Evolutionary conservation across 2,888 invertebrate species (phyloP).

Genomic region (Pogonocherus hispidulus): DNA sequence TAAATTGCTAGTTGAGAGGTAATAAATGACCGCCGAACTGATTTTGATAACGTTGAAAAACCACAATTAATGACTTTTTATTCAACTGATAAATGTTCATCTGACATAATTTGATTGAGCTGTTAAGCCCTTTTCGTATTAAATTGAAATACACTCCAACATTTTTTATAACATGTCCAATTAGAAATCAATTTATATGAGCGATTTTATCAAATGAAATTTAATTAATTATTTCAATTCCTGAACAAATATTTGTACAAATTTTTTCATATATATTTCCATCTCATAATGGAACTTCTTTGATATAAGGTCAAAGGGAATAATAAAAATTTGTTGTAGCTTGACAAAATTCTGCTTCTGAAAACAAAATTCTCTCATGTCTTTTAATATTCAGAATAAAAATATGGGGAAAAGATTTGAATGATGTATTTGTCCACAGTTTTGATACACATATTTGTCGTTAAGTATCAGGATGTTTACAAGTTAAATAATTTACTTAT

Average conservation of each 20-base stretch:
- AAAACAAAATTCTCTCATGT: too few relatives aligned
- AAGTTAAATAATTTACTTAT: too few relatives aligned
- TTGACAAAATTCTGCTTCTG: too few relatives aligned
- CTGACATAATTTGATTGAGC: background rate
- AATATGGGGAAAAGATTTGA: too few relatives aligned
- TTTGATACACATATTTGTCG: too few relatives aligned
- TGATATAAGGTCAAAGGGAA: too few relatives aligned
- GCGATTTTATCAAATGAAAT: background rate
- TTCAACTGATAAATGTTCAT: background rate
- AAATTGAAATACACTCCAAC: background rate
- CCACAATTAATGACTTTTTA: slow-evolving; percentile 1
- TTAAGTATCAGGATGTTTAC: too few relatives aligned
- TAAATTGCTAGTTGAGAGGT: background rate
- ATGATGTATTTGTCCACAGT: too few relatives aligned
- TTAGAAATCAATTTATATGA: too few relatives aligned
- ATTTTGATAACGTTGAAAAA: background rate
- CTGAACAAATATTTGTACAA: background rate
- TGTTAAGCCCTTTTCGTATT: background rate
- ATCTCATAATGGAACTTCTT: too few relatives aligned
- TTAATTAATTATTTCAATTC: background rate
- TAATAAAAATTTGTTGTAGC: too few relatives aligned
- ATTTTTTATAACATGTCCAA: background rate
- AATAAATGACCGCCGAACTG: background rate
- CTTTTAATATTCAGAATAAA: too few relatives aligned
- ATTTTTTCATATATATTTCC: background rate